A percentile compares a stretch with the other conserved stretches of the same genome.
Conservation (phyloP, 2,113 vertebrate species). For the Dendropsophus ebraccatus region DNA sequence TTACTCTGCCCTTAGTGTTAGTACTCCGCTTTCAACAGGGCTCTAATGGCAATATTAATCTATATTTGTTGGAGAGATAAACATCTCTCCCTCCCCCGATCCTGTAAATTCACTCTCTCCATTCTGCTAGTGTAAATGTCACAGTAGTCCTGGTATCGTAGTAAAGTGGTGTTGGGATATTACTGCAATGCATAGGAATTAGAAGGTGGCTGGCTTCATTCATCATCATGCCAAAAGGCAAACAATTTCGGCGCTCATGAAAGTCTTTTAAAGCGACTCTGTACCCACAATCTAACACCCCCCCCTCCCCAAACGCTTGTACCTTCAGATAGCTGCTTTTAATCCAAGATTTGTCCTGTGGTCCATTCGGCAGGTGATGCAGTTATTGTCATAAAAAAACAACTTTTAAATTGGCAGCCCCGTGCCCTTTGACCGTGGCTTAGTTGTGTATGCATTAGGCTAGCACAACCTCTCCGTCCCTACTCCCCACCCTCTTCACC, state of each 20-base stretch:
- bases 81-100: neutral
- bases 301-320: no score
- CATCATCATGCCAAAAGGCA: neutral
- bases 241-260: neutral
- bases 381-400: no score
- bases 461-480: no score
- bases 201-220: neutral
- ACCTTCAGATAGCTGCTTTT: no score
- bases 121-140: neutral
- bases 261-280: neutral
- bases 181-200: neutral
- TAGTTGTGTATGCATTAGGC: no score
- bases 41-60: slow-evolving; percentile 1
- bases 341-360: no score
- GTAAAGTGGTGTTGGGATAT: neutral
- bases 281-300: no score
- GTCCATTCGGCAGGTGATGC: no score
- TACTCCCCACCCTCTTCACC: no score
- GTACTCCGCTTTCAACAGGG: neutral
- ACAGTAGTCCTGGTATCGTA: neutral
- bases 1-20: neutral
- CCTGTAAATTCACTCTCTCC: neutral
- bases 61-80: neutral
- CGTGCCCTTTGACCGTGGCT: no score
- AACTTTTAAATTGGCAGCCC: no score